Base-by-base conservation (phyloP, 2,888 invertebrate genomes). In the Anthophora plumipes region DNA sequence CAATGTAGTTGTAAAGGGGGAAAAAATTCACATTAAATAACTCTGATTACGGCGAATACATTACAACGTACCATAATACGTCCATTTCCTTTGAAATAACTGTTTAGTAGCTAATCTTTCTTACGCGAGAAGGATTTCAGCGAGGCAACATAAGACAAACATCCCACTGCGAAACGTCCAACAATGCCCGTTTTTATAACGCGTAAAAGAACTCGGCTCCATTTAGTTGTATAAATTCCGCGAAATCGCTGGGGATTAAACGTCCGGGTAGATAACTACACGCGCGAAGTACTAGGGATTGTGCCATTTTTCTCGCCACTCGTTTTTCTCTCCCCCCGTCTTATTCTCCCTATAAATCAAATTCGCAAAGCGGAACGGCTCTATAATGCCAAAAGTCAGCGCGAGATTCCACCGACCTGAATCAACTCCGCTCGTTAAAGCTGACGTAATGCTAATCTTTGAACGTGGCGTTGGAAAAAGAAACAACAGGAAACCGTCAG, bases 221-320 rank as follows among this genome's bases (percentile, higher is more conserved):
- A 50, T 74, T 77, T 57, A 41, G 61, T 68, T 74, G 61, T 55
- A 63, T 61, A 61, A 77, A 74, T 63, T 68, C 41, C 54, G 11
- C 20, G 55, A 57, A 39, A 63, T 31, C 37, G 52, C 54, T 20
- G 11, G 61, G 77, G 67, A 74, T 77, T 74, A 77, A 77, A 77
- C 37, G 77, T 77, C 77, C 61, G 6, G 31, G 25, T 25, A 39
- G 57, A 46, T 76, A 63, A 76, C 76, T 75, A 20, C 69, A 60
- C 64, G 59, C 69, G 70, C 54, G 76, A 79, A 70, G 76, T 70
- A 76, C 25, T 39, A 64, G 39, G 14, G 64, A 50, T 52, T 61
- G 57, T n/a, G 52, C 50, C 63, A 64, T 80, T 71, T 71, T 77
- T 66, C 71, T 60, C 31, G 20, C 48, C 66, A 22, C 67, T n/a